These are phyloP conservation scores for Myocastor coypus DNA, from an alignment of 2,113 vertebrate genomes.

Conservation along the genomic window DNA sequence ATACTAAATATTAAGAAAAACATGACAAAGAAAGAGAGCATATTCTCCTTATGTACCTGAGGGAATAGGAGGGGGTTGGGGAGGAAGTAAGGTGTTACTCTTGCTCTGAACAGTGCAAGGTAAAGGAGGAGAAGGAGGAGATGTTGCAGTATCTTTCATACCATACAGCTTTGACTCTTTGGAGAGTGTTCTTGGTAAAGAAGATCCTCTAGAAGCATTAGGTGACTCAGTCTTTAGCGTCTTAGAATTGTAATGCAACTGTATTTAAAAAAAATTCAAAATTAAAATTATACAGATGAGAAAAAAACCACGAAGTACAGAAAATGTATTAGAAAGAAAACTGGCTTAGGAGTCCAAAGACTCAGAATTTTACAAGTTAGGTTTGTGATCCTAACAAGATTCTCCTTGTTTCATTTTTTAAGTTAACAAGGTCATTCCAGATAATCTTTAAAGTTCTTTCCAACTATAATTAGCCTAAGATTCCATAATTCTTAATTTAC, in stretches of 20 bases:
- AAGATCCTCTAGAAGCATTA: slow-evolving; percentile 97
- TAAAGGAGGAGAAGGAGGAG: slow-evolving; percentile 88
- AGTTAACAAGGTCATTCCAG: not conserved
- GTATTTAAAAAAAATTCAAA: slow-evolving; percentile 77
- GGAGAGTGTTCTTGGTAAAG: slow-evolving; percentile 96
- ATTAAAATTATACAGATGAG: slow-evolving; percentile 27
- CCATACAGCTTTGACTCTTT: slow-evolving; percentile 99
- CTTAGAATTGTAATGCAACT: slow-evolving; percentile 99
- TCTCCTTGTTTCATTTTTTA: slow-evolving; percentile 25
- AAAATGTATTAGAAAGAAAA: not conserved
- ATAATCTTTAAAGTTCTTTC: slow-evolving; percentile 18
- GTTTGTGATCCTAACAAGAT: not conserved
- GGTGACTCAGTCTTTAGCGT: slow-evolving; percentile 97
- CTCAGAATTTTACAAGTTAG: not conserved
- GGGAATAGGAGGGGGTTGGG: slow-evolving; percentile 96
- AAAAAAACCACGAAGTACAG: not conserved
- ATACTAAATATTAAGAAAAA: slow-evolving; percentile 54
- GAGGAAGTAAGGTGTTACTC: slow-evolving; percentile 97
- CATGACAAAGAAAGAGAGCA: slow-evolving; percentile 69
- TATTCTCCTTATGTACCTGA: slow-evolving; percentile 92
- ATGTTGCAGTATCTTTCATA: slow-evolving; percentile 95
- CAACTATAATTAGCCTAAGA: not conserved
- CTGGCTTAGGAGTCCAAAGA: not conserved
- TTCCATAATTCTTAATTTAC: slow-evolving; percentile 4
- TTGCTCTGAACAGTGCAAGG: slow-evolving; percentile 92